phyloP scores from a whole-genome alignment of 2,888 invertebrate species.

The Protophormia terraenovae region DNA sequence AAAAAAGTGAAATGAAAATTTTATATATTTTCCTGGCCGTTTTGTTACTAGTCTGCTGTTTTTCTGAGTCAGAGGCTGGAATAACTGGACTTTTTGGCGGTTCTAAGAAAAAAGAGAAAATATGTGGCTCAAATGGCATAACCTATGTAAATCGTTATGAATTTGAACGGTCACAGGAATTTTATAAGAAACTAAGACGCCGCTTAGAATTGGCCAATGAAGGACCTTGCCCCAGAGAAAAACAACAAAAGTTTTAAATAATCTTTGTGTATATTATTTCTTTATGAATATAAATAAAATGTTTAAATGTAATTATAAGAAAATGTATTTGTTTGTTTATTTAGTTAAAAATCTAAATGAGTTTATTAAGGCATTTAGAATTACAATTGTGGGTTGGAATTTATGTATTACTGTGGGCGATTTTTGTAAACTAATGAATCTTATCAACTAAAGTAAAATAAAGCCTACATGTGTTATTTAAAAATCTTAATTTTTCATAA shows the following conservation, averaged over 20 bases:
- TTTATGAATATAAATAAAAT: neutral
- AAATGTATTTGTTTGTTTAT: no score
- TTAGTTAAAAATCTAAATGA: no score
- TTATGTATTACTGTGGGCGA: no score
- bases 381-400: no score
- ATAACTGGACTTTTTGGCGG: constrained; percentile 86
- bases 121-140: constrained; percentile 95
- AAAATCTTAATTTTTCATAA: no score
- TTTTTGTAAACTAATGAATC: no score
- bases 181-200: constrained; percentile 74
- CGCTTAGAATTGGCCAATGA: constrained; percentile 70
- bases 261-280: neutral
- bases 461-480: no score
- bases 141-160: constrained; percentile 97
- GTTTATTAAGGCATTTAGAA: no score
- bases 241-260: neutral
- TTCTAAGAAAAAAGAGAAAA: constrained; percentile 85
- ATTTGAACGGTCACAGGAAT: constrained; percentile 89
- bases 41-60: neutral
- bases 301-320: neutral
- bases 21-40: neutral
- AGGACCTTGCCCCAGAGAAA: constrained; percentile 71
- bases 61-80: constrained; percentile 85
- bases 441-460: no score
- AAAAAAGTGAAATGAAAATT: constrained; percentile 25